Evolutionary conservation across 2,888 invertebrate genomes (phyloP), one percentile per base, ranked within the genome.

Genomic region (Hirtodrosophila trivittata): DNA sequence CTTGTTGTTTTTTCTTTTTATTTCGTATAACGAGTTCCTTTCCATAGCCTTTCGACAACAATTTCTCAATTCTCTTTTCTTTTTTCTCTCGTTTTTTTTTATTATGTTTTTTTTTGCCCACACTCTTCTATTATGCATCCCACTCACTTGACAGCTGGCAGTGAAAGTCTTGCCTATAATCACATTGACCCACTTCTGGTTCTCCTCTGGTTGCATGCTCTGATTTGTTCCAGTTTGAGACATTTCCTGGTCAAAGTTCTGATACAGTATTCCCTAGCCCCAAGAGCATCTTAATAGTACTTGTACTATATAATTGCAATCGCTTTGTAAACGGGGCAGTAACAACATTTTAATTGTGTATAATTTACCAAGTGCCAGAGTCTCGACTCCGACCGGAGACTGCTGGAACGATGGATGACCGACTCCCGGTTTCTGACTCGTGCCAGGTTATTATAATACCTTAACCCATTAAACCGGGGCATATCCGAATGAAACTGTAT

Each of bases 181-280:
- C 85, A 77, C 75, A 70, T 55, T 77, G 85, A 75, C 77, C 77
- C 59, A 77, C 71, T 66, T 7, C 8, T 26, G 14, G 38, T 42
- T 30, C 18, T 16, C 12, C 16, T n/a, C 3, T 9, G 25, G 9
- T 12, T 25, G 25, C 42, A 33, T 67, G 68, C 55, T 60, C 56
- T 57, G 52, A 68, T 69, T 68, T 62, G 35, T 52, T 32, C 50
- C 51, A 52, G 42, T 73, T 71, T 77, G 71, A 21, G 82, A 59
- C 59, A 72, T 67, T 77, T 77, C 82, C 77, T 82, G 78, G 64
- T 57, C 52, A 77, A 77, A 70, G 82, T 81, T 85, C 85, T 85
- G 46, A 65, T 18, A 28, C 33, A 12, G 10, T 10, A 10, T 35
- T 12, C 35, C 35, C 13, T 35, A 10, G 7, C 12, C 8, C 12